A percentile compares a stretch with the other conserved stretches of the same genome.
These are phyloP conservation scores for Heteropelma amictum DNA, from an alignment of 2,888 invertebrate genomes.

Conservation along the genomic window DNA sequence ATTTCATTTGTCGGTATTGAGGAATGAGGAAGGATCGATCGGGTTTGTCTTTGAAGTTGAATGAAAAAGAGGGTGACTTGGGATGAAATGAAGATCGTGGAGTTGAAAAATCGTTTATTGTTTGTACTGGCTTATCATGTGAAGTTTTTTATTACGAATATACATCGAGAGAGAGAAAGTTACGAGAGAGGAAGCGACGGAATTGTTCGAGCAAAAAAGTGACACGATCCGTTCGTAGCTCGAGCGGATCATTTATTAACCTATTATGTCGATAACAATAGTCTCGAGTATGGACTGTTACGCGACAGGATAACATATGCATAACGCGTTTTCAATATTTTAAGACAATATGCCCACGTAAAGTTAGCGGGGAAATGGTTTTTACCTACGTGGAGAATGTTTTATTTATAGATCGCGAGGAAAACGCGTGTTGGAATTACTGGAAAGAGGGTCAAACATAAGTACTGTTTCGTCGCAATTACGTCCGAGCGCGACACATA, in stretches of 20 bases:
- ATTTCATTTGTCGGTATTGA: neutral
- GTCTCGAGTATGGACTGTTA: constrained; percentile 15
- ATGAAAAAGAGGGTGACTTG: no score
- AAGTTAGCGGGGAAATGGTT: no score
- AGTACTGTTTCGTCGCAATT: constrained; percentile 30
- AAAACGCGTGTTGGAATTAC: neutral
- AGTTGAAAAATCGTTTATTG: constrained; percentile 15
- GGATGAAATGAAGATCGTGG: neutral
- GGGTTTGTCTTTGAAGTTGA: no score
- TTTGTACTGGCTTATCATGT: constrained; percentile 35
- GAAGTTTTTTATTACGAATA: constrained; percentile 21
- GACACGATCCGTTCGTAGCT: neutral
- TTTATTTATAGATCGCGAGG: constrained; percentile 27
- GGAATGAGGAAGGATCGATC: neutral
- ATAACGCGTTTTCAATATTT: constrained; percentile 21
- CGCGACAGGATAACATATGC: constrained; percentile 11
- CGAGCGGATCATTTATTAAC: constrained; percentile 23
- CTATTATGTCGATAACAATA: constrained; percentile 1
- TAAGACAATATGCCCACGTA: neutral
- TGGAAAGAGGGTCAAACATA: constrained; percentile 10
- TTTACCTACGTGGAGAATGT: neutral
- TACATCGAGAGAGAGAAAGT: no score
- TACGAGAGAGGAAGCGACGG: neutral
- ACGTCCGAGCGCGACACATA: neutral
- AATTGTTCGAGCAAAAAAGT: no score